These are phyloP conservation scores for Silurus lanzhouensis DNA, from an alignment of 2,797 vertebrate genomes.

Conservation along the genomic window DNA sequence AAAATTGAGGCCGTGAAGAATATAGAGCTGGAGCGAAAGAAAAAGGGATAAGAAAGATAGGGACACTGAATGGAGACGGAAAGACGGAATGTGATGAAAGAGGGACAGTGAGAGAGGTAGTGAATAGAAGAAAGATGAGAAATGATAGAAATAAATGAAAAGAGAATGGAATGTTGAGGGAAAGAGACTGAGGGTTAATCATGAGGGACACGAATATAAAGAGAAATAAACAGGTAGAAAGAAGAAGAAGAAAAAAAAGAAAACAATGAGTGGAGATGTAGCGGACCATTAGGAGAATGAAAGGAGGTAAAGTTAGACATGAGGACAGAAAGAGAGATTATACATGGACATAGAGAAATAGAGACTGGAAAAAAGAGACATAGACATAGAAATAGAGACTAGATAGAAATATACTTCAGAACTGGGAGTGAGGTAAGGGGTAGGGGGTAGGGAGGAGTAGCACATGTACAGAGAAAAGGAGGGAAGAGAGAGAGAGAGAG, in stretches of 20 bases:
- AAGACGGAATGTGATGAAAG: background rate
- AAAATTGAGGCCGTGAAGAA: background rate
- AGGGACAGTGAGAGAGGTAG: background rate
- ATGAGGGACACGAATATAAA: background rate
- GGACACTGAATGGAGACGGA: background rate
- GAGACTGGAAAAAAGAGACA: background rate
- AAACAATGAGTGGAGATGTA: background rate
- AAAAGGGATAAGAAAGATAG: too few species aligned
- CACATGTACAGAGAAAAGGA: constrained; percentile 39
- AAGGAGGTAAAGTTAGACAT: background rate
- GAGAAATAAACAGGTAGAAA: background rate
- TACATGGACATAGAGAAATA: background rate
- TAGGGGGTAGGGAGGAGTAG: constrained; percentile 48
- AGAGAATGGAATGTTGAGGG: background rate
- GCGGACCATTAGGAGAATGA: background rate
- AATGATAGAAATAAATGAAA: background rate
- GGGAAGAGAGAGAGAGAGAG: constrained; percentile 40
- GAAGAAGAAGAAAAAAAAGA: background rate
- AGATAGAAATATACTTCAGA: background rate
- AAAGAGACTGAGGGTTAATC: background rate
- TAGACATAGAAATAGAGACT: background rate
- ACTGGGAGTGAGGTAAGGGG: constrained; percentile 32
- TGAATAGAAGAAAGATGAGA: background rate
- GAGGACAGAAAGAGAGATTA: background rate
- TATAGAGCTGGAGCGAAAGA: background rate